A percentile compares a stretch with the other conserved stretches of the same genome.
Evolutionary conservation across 2,113 vertebrate genomes (phyloP).

Genomic region (Notechis scutatus): DNA sequence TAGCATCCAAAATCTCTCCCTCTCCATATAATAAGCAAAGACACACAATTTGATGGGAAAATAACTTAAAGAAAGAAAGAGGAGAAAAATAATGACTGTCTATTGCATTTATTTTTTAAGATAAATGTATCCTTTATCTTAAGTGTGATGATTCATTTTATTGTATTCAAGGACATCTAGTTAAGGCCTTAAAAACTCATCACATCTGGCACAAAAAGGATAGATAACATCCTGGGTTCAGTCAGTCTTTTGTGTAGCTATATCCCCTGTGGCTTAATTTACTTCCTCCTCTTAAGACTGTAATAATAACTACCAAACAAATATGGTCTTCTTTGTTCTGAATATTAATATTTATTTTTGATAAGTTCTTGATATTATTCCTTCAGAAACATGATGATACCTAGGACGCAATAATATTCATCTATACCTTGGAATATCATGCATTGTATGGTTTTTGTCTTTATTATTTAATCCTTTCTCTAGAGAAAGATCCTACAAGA

Average conservation of each 20-base stretch:
- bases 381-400: conserved; percentile 58
- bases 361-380: conserved; percentile 41
- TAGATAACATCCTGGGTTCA: conserved; percentile 45
- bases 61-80: neutral
- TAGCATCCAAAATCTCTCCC: neutral
- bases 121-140: neutral
- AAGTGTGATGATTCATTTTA: neutral
- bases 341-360: conserved; percentile 59
- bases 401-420: conserved; percentile 62
- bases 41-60: accelerated
- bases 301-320: conserved; percentile 65
- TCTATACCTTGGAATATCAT: conserved; percentile 47
- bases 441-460: conserved; percentile 51
- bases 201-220: conserved; percentile 42
- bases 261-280: conserved; percentile 68
- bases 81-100: neutral
- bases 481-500: conserved; percentile 42
- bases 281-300: conserved; percentile 50
- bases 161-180: conserved; percentile 49
- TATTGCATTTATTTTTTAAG: neutral
- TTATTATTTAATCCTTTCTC: conserved; percentile 42
- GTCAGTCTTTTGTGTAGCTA: conserved; percentile 51
- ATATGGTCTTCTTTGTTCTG: conserved; percentile 62
- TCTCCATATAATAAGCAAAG: accelerated
- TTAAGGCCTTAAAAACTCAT: conserved; percentile 48